Evolutionary conservation across 2,797 vertebrate species (phyloP), one percentile per base, ranked within the genome.

Genomic region (Neosilurus mollespiculum): DNA sequence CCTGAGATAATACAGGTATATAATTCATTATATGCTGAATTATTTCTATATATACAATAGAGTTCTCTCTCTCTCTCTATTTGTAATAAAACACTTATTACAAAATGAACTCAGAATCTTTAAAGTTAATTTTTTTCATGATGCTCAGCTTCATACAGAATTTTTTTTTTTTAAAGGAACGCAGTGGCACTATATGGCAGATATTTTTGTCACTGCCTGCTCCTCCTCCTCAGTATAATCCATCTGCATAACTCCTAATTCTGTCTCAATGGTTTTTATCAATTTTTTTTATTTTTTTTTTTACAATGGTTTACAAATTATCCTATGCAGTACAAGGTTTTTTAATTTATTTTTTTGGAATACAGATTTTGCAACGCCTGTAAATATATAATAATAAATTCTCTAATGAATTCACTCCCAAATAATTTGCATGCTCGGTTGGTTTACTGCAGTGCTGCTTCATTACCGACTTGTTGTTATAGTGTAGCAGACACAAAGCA

Each of bases 331-430:
- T 24, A 11, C 2, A 20, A n/a, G 37, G 37, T n/a, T n/a, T n/a
- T n/a, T n/a, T n/a, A n/a, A n/a, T n/a, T n/a, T n/a, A n/a, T 30
- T 16, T 43, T 69, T 24, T 72, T 7, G 24, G 24, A 15, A 26
- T 2, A 24, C 7, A 72, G 22, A 51, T 53, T 10, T 30, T 15
- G 7, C 30, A 34, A 76, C 53, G 37, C 59, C 54, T 61, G 15
- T 53, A 61, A 69, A n/a, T n/a, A 78, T 22, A 37, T 8, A 62
- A 54, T 66, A 70, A 79, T 56, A 64, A 72, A 79, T 37, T 58
- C 49, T 12, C 37, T 11, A 56, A 56, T 66, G 7, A 66, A 80
- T 66, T 6, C 5, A 43, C n/a, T 71, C 7, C 22, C 24, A 71
- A n/a, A 20, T 30, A 61, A 83, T 59, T 8, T 3, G 4, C 6